Evolutionary conservation across 1,140 invertebrate species (phyloP), one percentile per base, ranked within the genome.

Genomic region (Vanessa atalanta): DNA sequence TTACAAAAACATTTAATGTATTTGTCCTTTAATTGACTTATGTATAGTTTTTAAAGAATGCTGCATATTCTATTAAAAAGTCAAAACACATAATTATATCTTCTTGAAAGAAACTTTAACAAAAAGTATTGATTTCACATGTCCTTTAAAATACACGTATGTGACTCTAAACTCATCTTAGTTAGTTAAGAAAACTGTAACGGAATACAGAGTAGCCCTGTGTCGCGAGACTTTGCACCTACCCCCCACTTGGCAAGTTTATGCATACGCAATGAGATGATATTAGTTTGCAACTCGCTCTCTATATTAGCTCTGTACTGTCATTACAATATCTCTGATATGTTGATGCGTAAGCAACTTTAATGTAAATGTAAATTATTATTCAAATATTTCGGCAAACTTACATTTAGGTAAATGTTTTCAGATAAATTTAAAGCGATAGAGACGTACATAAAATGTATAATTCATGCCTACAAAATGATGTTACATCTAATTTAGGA

Each of bases 311-410:
- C 84, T 83, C 83, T 84, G 81, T 86, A 80, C 76, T 80, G 73
- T 82, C 81, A 85, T 86, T 84, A 86, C 80, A 84, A 87, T 83
- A 83, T 85, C 81, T 85, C 23, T 87, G 84, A 84, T 85, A 83
- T 86, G 85, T 72, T 82, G 81, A 88, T 86, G 76, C 78, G 78
- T 71, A 60, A 71, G 50, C 64, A 68, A 76, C 65, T 72, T 79
- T 70, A 57, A 79, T 83, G 76, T 81, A 81, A 78, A 81, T 81
- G 73, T 75, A 75, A 75, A 75, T 75, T 64, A 75, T 75, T 65
- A 75, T 70, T 70, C 48, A 75, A 70, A 75, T 69, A 68, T 70
- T 43, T 60, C 63, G 69, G 57, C 43, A 65, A 65, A 75, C 43
- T 70, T 69, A 65, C 47, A 67, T 75, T 37, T 31, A 66, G 65